phyloP scores from a whole-genome alignment of 2,113 vertebrate species.

The Mus pahari region DNA sequence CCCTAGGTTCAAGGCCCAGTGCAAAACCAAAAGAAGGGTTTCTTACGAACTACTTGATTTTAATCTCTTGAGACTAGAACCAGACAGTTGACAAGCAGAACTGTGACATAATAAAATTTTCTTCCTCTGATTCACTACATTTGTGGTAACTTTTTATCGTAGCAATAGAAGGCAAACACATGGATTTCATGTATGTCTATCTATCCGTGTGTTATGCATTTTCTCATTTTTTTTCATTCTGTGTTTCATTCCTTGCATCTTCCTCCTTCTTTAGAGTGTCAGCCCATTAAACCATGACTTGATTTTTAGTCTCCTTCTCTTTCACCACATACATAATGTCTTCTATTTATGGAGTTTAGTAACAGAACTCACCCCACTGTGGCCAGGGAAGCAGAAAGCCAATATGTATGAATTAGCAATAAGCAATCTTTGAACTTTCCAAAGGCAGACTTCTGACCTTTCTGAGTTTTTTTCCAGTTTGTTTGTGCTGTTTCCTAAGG shows the following conservation, averaged over 20 bases:
- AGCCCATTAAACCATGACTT: not conserved
- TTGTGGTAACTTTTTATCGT: not conserved
- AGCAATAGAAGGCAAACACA: not conserved
- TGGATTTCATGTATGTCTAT: not conserved
- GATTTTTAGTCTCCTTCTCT: not conserved
- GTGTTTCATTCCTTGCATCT: not conserved
- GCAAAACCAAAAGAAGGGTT: not conserved
- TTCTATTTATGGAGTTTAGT: slow-evolving; percentile 3
- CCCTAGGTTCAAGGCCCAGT: not conserved
- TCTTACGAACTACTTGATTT: not conserved
- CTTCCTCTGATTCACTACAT: not conserved
- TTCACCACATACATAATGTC: not conserved
- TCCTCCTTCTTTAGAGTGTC: not conserved
- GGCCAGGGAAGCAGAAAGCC: slow-evolving; percentile 26
- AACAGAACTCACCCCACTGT: not conserved
- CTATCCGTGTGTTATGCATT: not conserved
- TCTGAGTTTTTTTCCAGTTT: slow-evolving; percentile 8
- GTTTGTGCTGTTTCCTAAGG: slow-evolving; percentile 63
- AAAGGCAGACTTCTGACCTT: slow-evolving; percentile 50
- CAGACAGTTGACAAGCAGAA: not conserved
- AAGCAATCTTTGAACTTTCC: slow-evolving; percentile 52
- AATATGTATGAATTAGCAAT: slow-evolving; percentile 13
- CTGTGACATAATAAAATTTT: not conserved
- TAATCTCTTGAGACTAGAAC: not conserved
- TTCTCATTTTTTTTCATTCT: not conserved